Percentiles rank a stretch among this genome's conserved stretches.
These are phyloP conservation scores for Cephalopachus bancanus DNA, from an alignment of 2,797 vertebrate species.

Conservation along the genomic window DNA sequence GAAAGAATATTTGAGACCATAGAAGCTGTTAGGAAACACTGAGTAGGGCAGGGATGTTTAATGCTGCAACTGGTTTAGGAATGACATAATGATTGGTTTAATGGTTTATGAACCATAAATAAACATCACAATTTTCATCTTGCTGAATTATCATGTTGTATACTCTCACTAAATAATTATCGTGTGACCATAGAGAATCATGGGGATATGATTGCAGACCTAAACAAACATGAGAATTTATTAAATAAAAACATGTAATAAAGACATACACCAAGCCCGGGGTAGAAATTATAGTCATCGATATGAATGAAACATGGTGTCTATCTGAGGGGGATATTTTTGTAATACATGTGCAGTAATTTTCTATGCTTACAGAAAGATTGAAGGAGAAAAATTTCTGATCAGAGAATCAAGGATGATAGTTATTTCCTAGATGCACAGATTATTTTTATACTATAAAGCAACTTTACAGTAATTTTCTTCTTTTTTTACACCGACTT, in stretches of 20 bases:
- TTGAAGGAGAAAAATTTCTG: background rate
- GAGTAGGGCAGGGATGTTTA: background rate
- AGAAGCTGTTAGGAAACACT: background rate
- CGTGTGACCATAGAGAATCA: background rate
- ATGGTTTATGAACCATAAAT: background rate
- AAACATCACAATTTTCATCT: background rate
- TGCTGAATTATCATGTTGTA: background rate
- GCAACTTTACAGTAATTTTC: background rate
- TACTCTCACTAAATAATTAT: background rate
- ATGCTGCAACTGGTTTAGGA: background rate
- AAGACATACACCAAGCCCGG: background rate
- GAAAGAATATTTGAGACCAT: background rate
- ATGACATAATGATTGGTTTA: background rate
- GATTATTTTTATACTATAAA: too few species aligned
- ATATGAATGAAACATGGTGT: background rate
- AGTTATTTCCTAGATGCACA: background rate
- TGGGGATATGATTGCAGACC: constrained; percentile 30
- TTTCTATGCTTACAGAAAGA: background rate
- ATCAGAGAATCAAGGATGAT: background rate
- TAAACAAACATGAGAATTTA: background rate
- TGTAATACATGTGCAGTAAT: background rate
- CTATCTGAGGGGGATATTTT: background rate
- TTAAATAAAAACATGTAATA: background rate
- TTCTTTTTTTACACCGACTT: background rate
- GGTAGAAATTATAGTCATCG: background rate